Conservation (phyloP, 2,797 vertebrate species). For the Rhyacichthys aspro region DNA sequence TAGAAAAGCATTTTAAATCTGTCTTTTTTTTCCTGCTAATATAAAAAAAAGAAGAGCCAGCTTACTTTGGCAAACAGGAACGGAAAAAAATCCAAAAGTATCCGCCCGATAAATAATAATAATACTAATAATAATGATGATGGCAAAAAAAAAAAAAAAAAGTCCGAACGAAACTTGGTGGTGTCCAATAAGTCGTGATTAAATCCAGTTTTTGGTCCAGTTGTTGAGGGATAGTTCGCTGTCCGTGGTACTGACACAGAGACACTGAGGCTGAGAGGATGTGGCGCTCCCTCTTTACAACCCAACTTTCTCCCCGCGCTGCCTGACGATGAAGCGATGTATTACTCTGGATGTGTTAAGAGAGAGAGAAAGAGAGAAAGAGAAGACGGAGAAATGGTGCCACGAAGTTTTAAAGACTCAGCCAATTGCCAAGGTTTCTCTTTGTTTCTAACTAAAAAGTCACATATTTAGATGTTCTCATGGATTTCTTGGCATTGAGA, state of each 20-base stretch:
- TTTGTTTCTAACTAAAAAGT: no score
- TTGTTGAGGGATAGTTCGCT: slow-evolving; percentile 28
- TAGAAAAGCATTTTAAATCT: background rate
- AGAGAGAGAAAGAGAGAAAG: background rate
- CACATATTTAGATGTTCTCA: no score
- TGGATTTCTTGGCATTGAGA: no score
- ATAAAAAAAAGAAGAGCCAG: slow-evolving; percentile 6
- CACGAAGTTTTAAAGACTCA: no score
- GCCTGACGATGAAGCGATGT: slow-evolving; percentile 2
- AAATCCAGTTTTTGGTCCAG: slow-evolving; percentile 4
- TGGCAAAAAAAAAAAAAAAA: no score
- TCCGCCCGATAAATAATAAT: background rate
- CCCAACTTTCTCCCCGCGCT: slow-evolving; percentile 49
- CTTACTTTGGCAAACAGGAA: slow-evolving; percentile 39
- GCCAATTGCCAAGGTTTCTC: no score
- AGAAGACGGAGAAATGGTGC: background rate
- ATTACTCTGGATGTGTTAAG: slow-evolving; percentile 8
- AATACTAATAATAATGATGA: no score
- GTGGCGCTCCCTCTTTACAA: slow-evolving; percentile 16
- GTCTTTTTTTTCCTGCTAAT: background rate
- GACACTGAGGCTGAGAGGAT: slow-evolving; percentile 5
- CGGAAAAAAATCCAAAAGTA: slow-evolving; percentile 3
- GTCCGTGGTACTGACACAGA: slow-evolving; percentile 62
- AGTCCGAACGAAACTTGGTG: background rate
- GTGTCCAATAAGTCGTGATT: background rate